Evolutionary conservation across 2,113 vertebrate genomes (phyloP), one percentile per base, ranked within the genome.

Genomic region (Dissostichus mawsoni): DNA sequence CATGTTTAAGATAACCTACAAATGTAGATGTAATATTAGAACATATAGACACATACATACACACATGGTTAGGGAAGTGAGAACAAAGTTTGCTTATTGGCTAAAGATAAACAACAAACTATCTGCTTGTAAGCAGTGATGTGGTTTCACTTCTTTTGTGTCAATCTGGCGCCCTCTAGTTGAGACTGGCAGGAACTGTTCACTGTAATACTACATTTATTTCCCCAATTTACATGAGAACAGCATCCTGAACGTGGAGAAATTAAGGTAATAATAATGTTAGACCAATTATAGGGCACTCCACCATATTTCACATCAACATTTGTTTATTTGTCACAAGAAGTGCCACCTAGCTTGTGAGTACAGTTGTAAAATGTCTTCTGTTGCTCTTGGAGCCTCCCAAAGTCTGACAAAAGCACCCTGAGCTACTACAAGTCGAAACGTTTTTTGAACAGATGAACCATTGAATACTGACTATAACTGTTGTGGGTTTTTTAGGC

Each of bases 131-230:
- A 69, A 74, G 72, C 82, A 53, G 52, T 0, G 56, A 57, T 67
- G 36, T 18, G 69, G 71, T 50, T 81, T 83, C 36, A 51, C 2
- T 16, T 20, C 56, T 77, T 87, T 75, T 23, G n/a, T 83, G 36
- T 69, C 18, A 5, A 23, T 11, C 11, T 76, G 67, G 69, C 65
- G 78, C 78, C 68, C 87, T 84, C 93, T 92, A 63, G 77, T 68
- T 78, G 87, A 11, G 0, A 0, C 3, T 53, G 45, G 1, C 12
- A 23, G 18, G 48, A 70, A 84, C 36, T 59, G 29, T 20, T 69
- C n/a, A 18, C 41, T 51, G 17, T 12, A 8, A 12, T 29, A 23
- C n/a, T 69, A 1, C 45, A 9, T 51, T 8, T 13, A 13, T 51
- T 51, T 41, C 1, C 29, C 33, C 66, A 11, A 2, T n/a, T 55